Evolutionary conservation across 2,797 vertebrate genomes (phyloP).

Genomic region (Setipinna tenuifilis): DNA sequence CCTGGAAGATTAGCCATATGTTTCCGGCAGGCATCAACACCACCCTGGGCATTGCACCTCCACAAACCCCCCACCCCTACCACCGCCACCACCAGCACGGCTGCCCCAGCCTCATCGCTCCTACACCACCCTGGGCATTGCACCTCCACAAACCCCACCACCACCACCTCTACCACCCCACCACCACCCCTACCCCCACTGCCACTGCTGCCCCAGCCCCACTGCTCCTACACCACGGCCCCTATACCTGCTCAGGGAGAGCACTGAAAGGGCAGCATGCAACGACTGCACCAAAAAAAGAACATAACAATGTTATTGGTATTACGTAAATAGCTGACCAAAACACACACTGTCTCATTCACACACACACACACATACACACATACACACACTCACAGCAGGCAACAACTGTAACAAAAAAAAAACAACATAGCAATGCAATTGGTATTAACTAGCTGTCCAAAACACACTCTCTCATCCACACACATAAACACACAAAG

Average conservation of each 20-base stretch:
- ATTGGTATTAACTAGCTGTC: too few relatives aligned
- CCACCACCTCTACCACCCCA: too few relatives aligned
- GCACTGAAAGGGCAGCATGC: conserved; percentile 33
- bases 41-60: conserved; percentile 44
- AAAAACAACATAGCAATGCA: not conserved
- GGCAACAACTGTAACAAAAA: conserved; percentile 22
- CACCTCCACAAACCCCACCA: not conserved
- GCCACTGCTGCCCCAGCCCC: conserved; percentile 27
- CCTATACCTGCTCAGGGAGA: not conserved
- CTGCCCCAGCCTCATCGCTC: conserved; percentile 5
- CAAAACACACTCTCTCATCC: not conserved
- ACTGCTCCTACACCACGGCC: not conserved
- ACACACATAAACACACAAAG: conserved; percentile 35
- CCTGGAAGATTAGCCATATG: conserved; percentile 59
- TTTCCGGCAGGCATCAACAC: conserved; percentile 51
- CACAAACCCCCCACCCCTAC: not conserved
- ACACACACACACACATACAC: conserved; percentile 34
- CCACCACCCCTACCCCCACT: not conserved
- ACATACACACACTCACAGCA: conserved; percentile 16
- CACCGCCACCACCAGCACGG: not conserved
- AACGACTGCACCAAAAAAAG: conserved; percentile 1
- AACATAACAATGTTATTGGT: not conserved
- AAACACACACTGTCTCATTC: not conserved
- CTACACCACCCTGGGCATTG: conserved; percentile 45
- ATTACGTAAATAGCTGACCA: too few relatives aligned